These are phyloP conservation scores for Ectropis crepuscularia DNA, from an alignment of 2,888 invertebrate species.

Conservation along the genomic window DNA sequence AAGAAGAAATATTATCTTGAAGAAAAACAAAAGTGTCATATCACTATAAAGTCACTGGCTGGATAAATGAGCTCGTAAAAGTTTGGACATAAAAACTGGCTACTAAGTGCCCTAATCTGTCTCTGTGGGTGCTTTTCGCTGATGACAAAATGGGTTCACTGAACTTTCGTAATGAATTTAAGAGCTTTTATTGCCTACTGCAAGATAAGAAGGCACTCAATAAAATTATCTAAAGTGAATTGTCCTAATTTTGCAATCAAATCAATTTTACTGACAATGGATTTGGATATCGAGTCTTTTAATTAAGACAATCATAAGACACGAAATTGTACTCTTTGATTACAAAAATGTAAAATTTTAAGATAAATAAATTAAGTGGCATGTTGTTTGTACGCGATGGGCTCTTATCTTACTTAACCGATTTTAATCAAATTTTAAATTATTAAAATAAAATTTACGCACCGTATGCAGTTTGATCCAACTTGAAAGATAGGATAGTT, in stretches of 20 bases:
- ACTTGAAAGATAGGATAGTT: no score
- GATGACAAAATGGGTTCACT: slow-evolving; percentile 26
- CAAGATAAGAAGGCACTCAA: slow-evolving; percentile 12
- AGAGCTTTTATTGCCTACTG: slow-evolving; percentile 20
- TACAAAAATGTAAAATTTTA: no score
- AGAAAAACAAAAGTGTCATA: slow-evolving; percentile 12
- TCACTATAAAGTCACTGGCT: slow-evolving; percentile 19
- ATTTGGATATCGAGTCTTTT: not conserved
- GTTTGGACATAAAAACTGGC: slow-evolving; percentile 28
- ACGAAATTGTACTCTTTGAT: not conserved
- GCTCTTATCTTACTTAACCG: no score
- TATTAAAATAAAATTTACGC: no score
- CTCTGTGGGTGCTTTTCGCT: slow-evolving; percentile 19
- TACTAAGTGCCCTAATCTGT: slow-evolving; percentile 26
- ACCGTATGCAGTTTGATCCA: no score
- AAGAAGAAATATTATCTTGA: slow-evolving; percentile 4
- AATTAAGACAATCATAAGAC: no score
- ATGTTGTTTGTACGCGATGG: no score
- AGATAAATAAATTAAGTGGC: no score
- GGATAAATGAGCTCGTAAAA: slow-evolving; percentile 26
- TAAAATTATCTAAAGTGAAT: slow-evolving; percentile 11
- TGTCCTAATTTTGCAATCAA: slow-evolving; percentile 3
- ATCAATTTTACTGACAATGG: not conserved
- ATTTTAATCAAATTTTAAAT: no score
- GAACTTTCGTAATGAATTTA: slow-evolving; percentile 27